phyloP scores from a whole-genome alignment of 2,113 vertebrate genomes.

The Tinamus guttatus region DNA sequence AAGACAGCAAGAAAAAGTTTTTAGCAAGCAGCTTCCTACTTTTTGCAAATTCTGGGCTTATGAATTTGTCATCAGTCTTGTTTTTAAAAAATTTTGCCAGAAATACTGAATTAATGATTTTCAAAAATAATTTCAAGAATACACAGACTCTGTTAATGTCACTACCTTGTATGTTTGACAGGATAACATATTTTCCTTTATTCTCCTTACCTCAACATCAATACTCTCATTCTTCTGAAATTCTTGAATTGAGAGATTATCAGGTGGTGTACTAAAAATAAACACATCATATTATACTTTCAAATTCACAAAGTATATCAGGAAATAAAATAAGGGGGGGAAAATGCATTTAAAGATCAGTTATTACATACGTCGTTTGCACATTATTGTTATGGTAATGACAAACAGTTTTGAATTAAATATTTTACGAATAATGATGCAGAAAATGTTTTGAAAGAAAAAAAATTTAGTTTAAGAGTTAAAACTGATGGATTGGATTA shows the following conservation, averaged over 20 bases:
- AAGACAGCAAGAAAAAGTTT: background rate
- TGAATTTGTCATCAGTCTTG: background rate
- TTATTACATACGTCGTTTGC: background rate
- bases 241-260: slow-evolving; percentile 98
- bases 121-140: background rate
- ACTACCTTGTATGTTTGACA: background rate
- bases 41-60: background rate
- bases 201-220: slow-evolving; percentile 92
- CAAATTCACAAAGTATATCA: slow-evolving; percentile 19
- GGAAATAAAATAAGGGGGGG: background rate
- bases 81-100: background rate
- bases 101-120: background rate
- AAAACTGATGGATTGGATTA: background rate
- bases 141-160: background rate
- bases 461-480: background rate
- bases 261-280: slow-evolving; percentile 89
- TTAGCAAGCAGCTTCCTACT: background rate
- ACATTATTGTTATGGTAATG: background rate
- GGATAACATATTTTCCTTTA: background rate
- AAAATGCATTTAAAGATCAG: background rate
- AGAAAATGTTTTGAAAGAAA: background rate
- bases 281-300: slow-evolving; percentile 19
- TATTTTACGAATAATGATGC: background rate
- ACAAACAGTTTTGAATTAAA: background rate
- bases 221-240: slow-evolving; percentile 98